Evolutionary conservation across 2,113 vertebrate genomes (phyloP).

Genomic region (Pelobates fuscus): DNA sequence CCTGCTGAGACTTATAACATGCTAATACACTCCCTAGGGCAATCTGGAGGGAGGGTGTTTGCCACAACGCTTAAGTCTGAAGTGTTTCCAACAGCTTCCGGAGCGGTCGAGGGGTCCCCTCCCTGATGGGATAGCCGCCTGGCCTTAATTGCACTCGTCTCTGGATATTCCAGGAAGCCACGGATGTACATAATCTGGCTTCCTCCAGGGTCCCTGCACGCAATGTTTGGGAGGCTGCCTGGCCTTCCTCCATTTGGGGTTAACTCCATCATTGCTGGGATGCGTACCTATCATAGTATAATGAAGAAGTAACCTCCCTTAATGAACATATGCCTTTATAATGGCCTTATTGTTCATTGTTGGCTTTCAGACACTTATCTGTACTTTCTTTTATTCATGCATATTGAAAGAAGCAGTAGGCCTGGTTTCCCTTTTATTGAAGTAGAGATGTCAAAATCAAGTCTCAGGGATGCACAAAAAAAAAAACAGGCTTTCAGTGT

Average conservation of each 20-base stretch:
- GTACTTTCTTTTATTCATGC: not conserved
- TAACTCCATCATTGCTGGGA: constrained; percentile 12
- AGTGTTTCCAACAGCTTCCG: constrained; percentile 50
- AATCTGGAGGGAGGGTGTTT: constrained; percentile 18
- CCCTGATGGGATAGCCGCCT: constrained; percentile 44
- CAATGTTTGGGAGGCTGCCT: constrained; percentile 31
- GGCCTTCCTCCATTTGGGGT: constrained; percentile 18
- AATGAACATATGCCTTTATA: no score
- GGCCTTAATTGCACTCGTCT: constrained; percentile 38
- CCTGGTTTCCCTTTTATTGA: no score
- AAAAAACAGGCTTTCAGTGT: no score
- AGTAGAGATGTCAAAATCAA: no score
- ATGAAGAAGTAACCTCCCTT: not conserved
- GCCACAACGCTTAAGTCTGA: constrained; percentile 33
- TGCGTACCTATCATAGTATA: not conserved
- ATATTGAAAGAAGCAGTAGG: no score
- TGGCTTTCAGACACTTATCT: not conserved
- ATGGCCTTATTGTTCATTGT: not conserved
- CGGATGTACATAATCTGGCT: constrained; percentile 39
- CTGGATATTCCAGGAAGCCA: constrained; percentile 45
- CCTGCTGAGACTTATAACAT: constrained; percentile 26
- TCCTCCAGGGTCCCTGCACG: constrained; percentile 34
- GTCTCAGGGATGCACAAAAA: no score
- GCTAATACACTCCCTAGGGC: constrained; percentile 7
- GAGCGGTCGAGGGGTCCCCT: constrained; percentile 39